Percentiles rank a stretch among this genome's conserved stretches.
Evolutionary conservation across 2,113 vertebrate species (phyloP).

Genomic region (Grus americana): DNA sequence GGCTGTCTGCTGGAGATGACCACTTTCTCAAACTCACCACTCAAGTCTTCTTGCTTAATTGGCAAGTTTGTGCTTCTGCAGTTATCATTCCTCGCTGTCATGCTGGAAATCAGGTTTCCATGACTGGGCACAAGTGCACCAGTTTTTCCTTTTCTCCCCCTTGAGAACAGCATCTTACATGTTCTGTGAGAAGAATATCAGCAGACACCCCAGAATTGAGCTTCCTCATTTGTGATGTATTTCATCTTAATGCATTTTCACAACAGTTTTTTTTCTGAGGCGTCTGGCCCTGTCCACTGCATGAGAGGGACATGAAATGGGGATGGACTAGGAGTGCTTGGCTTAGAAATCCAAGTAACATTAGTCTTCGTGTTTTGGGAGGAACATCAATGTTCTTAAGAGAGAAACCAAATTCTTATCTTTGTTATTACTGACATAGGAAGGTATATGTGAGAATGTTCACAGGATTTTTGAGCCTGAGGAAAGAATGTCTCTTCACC

Average conservation of each 20-base stretch:
- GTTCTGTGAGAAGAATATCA: neutral
- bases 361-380: neutral
- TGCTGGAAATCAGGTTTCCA: neutral
- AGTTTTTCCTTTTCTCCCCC: neutral
- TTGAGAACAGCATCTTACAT: neutral
- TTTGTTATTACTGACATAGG: neutral
- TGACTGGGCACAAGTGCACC: neutral
- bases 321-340: neutral
- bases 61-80: neutral
- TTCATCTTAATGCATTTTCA: neutral
- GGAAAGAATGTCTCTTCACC: neutral
- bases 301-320: neutral
- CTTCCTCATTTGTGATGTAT: neutral
- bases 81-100: fast-evolving
- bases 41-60: neutral
- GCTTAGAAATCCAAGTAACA: neutral
- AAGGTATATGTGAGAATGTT: neutral
- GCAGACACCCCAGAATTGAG: neutral
- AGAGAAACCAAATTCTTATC: neutral
- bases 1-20: neutral
- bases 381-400: neutral
- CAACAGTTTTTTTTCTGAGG: neutral
- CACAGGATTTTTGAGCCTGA: neutral
- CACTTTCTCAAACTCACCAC: neutral
- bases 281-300: neutral